Conservation (phyloP, 1,140 invertebrate genomes). For the Melanaphis sacchari region DNA sequence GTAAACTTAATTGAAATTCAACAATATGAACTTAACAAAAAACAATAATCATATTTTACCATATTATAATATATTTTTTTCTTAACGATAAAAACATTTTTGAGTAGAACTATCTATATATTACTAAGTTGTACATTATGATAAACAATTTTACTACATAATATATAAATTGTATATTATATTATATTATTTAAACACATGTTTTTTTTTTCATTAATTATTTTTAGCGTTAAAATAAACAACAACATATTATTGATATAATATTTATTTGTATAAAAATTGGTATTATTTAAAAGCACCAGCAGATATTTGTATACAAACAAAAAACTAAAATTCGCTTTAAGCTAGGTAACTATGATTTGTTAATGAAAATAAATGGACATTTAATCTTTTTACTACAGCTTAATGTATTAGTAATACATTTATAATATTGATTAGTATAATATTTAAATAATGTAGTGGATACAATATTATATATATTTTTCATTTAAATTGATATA, state of each 20-base stretch:
- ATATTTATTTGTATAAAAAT: background rate
- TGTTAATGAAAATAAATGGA: background rate
- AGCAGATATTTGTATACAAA: background rate
- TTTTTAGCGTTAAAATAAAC: background rate
- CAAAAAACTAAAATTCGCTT: background rate
- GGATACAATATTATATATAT: background rate
- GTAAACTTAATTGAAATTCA: conserved; percentile 19
- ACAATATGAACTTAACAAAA: background rate
- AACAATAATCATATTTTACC: background rate
- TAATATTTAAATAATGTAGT: background rate
- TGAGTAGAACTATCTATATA: background rate
- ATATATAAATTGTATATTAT: background rate
- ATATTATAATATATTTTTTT: background rate
- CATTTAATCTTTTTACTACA: background rate
- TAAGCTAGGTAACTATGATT: background rate
- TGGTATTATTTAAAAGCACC: conserved; percentile 33
- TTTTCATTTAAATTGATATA: background rate
- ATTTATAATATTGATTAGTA: background rate
- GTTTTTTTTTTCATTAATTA: background rate
- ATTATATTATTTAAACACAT: background rate
- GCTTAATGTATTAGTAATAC: background rate
- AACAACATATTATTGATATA: too few species aligned
- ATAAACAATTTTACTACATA: background rate
- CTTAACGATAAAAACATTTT: background rate
- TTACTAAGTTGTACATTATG: background rate